Evolutionary conservation across 2,888 invertebrate genomes (phyloP).

Genomic region (Ormyrus nitidulus): DNA sequence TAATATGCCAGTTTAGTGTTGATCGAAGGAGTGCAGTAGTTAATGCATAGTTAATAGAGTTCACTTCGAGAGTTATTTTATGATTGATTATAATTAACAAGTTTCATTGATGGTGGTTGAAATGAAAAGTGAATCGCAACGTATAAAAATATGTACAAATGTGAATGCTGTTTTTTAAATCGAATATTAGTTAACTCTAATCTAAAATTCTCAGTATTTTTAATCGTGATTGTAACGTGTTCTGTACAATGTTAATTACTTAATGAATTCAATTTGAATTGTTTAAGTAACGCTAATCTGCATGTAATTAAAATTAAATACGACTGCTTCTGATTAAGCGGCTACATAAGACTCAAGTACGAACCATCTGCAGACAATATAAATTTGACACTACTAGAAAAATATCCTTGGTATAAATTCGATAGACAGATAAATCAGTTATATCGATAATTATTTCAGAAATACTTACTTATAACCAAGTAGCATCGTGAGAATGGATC

Average conservation of each 20-base stretch:
- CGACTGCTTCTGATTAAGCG: constrained; percentile 20
- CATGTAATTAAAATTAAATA: constrained; percentile 34
- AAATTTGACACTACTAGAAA: constrained; percentile 44
- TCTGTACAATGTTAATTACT: constrained; percentile 29
- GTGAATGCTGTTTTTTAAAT: constrained; percentile 11
- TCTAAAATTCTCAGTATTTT: constrained; percentile 41
- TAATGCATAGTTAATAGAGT: not conserved
- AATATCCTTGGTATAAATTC: constrained; percentile 23
- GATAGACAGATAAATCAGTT: not conserved
- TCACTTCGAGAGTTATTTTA: not conserved
- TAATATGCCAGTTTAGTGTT: constrained; percentile 55
- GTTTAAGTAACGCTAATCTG: constrained; percentile 5
- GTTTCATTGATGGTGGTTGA: not conserved
- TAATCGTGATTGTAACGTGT: constrained; percentile 24
- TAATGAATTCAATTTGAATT: constrained; percentile 17
- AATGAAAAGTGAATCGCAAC: not conserved
- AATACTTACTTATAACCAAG: constrained; percentile 76
- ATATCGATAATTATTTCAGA: not conserved
- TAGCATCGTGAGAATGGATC: constrained; percentile 83
- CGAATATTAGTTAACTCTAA: constrained; percentile 22
- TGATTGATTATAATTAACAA: constrained; percentile 9
- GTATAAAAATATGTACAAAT: constrained; percentile 36
- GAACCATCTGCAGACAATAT: constrained; percentile 43
- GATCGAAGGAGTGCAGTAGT: not conserved
- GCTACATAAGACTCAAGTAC: constrained; percentile 45